Conservation (phyloP, 2,888 invertebrate genomes). For the Escarpia spicata region DNA sequence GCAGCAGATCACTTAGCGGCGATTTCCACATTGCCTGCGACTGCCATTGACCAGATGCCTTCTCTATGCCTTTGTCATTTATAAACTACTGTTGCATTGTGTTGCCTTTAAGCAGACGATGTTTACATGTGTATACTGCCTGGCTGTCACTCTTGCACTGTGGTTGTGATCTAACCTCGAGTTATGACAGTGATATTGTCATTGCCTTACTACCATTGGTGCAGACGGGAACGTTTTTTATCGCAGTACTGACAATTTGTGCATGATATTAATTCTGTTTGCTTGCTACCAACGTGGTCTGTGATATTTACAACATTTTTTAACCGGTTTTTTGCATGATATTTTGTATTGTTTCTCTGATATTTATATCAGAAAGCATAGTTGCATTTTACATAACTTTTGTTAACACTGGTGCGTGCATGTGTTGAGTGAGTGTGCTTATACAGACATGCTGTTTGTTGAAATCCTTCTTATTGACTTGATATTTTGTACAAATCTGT, state of each 20-base stretch:
- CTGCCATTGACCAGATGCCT: not conserved
- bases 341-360: not conserved
- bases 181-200: not conserved
- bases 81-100: not conserved
- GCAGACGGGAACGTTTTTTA: not conserved
- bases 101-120: not conserved
- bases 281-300: not conserved
- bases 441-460: not conserved
- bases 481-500: too few relatives aligned
- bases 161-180: not conserved
- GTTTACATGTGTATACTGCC: not conserved
- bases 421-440: not conserved
- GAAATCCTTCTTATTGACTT: too few relatives aligned
- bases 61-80: not conserved
- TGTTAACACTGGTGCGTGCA: not conserved
- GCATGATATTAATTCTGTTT: not conserved
- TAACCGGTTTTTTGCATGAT: not conserved
- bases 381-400: slow-evolving; percentile 16
- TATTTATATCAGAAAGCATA: not conserved
- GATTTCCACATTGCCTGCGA: not conserved
- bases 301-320: not conserved
- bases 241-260: not conserved
- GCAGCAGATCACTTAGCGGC: not conserved
- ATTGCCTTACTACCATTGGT: not conserved
- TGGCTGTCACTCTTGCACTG: not conserved